Evolutionary conservation across 2,797 vertebrate genomes (phyloP).

Genomic region (Brachyalestes nurse): DNA sequence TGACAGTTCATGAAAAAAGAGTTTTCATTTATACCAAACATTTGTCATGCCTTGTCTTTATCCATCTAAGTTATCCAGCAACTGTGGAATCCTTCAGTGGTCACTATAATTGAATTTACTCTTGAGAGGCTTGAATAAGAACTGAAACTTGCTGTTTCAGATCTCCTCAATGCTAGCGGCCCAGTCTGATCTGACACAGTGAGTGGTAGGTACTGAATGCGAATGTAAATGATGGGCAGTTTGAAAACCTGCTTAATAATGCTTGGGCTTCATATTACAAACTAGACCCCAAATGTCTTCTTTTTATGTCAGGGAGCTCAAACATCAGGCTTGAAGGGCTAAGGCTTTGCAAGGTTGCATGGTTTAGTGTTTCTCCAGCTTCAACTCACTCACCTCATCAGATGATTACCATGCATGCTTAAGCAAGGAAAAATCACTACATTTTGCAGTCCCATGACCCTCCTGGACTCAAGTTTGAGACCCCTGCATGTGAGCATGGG

Average conservation of each 20-base stretch:
- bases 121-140: conserved; percentile 36
- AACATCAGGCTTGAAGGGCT: neutral
- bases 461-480: neutral
- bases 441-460: neutral
- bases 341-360: neutral
- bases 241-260: conserved; percentile 11
- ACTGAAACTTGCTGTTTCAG: conserved; percentile 45
- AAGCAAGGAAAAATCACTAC: neutral
- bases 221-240: conserved; percentile 13
- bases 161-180: conserved; percentile 30
- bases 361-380: neutral
- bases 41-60: neutral
- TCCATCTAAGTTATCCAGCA: neutral
- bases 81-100: neutral
- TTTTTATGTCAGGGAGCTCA: neutral
- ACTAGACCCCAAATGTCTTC: neutral
- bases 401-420: neutral
- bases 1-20: neutral
- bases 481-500: conserved; percentile 1
- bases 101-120: neutral
- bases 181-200: conserved; percentile 20
- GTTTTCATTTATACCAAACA: neutral
- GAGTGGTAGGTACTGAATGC: conserved; percentile 44
- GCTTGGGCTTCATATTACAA: conserved; percentile 6
- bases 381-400: neutral